Percentiles rank a stretch among this genome's conserved stretches.
phyloP scores from a whole-genome alignment of 2,888 invertebrate genomes.

The Timema cristinae region DNA sequence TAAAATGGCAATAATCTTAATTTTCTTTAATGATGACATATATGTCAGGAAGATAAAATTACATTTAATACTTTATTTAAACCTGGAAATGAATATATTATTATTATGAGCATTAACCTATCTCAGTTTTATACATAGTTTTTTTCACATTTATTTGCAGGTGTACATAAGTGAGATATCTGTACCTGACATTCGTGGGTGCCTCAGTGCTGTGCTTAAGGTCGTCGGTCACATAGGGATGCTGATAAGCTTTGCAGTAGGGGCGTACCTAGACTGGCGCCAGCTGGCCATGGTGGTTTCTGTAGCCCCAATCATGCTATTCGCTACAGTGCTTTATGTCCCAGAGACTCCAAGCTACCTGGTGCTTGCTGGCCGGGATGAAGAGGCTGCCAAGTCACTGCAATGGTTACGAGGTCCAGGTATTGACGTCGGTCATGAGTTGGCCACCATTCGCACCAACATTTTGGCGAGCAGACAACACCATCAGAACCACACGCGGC shows the following conservation, averaged over 20 bases:
- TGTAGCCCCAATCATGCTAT: conserved; percentile 70
- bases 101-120: too few relatives aligned
- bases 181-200: conserved; percentile 79
- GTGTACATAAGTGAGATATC: conserved; percentile 92
- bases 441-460: conserved; percentile 66
- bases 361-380: conserved; percentile 69
- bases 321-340: conserved; percentile 62
- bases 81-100: too few relatives aligned
- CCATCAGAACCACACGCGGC: conserved; percentile 40
- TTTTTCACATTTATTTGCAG: conserved; percentile 43
- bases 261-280: conserved; percentile 79
- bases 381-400: conserved; percentile 65
- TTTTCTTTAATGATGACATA: too few relatives aligned
- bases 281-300: conserved; percentile 78
- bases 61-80: too few relatives aligned
- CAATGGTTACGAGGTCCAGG: conserved; percentile 79
- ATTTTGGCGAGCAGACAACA: conserved; percentile 46
- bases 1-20: too few relatives aligned
- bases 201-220: conserved; percentile 81
- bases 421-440: conserved; percentile 70
- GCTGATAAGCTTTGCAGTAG: conserved; percentile 76
- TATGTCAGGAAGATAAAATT: too few relatives aligned
- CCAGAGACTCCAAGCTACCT: conserved; percentile 88
- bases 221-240: conserved; percentile 82
- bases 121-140: too few relatives aligned